These are phyloP conservation scores for Drosophila nikananu DNA, from an alignment of 1,140 invertebrate species.

Conservation along the genomic window DNA sequence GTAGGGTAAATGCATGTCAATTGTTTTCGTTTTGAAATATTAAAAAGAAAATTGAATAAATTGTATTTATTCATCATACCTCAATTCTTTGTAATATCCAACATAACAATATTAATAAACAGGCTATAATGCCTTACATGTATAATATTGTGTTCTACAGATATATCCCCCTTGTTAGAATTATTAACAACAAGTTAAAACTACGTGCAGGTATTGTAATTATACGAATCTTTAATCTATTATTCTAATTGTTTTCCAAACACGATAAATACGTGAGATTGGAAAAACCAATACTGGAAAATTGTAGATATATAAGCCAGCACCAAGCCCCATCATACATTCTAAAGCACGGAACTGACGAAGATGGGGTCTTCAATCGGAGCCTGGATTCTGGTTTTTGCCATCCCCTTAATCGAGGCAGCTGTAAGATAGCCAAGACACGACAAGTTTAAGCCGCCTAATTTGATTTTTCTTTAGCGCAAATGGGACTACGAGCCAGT, in stretches of 20 bases:
- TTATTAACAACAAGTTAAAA: background rate
- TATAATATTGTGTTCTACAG: background rate
- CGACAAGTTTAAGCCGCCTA: background rate
- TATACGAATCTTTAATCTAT: background rate
- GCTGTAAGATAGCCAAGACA: background rate
- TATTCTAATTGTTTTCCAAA: background rate
- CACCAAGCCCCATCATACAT: background rate
- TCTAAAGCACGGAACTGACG: background rate
- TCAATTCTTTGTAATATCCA: too few species aligned
- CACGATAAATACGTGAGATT: conserved; percentile 28
- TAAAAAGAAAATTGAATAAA: too few species aligned
- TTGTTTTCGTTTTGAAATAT: too few species aligned
- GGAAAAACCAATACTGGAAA: too few species aligned
- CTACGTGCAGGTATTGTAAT: background rate
- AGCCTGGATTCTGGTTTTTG: background rate
- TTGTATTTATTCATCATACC: too few species aligned
- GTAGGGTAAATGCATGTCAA: too few species aligned
- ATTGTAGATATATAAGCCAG: conserved; percentile 5
- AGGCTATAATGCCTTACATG: too few species aligned
- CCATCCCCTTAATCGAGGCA: background rate
- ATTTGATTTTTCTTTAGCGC: background rate
- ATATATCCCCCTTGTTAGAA: background rate
- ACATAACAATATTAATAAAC: too few species aligned
- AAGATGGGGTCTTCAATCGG: background rate
- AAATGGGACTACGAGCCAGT: conserved; percentile 54